Evolutionary conservation across 2,113 vertebrate species (phyloP), one percentile per base, ranked within the genome.

Genomic region (Poecile atricapillus): DNA sequence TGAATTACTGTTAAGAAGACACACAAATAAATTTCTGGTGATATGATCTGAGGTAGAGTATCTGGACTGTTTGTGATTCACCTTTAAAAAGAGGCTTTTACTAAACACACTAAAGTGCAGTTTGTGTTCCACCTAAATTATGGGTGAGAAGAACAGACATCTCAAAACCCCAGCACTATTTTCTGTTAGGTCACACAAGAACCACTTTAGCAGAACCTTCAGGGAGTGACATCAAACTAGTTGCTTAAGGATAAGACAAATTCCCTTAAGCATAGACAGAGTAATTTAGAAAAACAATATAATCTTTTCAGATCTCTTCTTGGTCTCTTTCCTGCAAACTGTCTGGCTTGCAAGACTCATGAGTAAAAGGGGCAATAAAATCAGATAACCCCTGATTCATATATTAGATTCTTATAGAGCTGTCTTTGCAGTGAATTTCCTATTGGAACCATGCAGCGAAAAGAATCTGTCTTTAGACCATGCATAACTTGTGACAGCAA

Each of bases 121-220:
- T 63, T 47, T 90, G 60, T 93, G 60, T 62, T 94, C 37, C 62
- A 94, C 58, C 31, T 79, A 89, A 94, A 94, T 89, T 87, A 92
- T 44, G 64, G 31, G 69, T 43, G 39, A 93, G 87, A 60, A 87
- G 80, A 89, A 47, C 10, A 74, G 33, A 43, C 55, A 85, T 90
- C 84, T 95, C 92, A 87, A 94, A 95, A 67, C 21, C 91, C 91
- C 94, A 94, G 44, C 30, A 31, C 87, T 90, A 95, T 96, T 93
- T 95, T 85, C 87, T 83, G 50, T 33, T 85, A 43, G 77, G 67
- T 73, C 81, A 89, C 78, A 93, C 30, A 65, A 76, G 79, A 91
- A 50, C 5, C 47, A 87, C 53, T 82, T 90, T 4, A 67, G 39
- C n/a, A 83, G 70, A 83, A 83, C 50, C 60, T 94, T 76, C 63